Base-by-base conservation (phyloP, 2,888 invertebrate species). In the Mesoligia furuncula region DNA sequence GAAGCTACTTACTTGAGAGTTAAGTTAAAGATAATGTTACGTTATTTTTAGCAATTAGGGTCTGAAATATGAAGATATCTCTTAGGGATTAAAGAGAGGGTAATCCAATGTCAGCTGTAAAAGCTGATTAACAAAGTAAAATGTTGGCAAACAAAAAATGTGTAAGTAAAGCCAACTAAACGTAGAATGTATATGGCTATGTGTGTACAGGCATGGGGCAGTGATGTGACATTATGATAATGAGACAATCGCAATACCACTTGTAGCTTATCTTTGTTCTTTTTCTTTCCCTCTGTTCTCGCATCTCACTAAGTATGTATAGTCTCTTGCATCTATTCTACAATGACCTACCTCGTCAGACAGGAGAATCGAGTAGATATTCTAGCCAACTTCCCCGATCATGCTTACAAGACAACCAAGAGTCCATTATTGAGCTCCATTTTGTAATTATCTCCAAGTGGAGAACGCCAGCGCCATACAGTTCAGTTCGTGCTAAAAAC, bases 401-500 rank as follows among this genome's bases (percentile, higher is more conserved):
- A 62, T 27, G 66, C 51, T 66, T 9, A 64, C 36, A 74, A 62
- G 24, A 45, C 36, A 73, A 61, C 79, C 39, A 70, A 78, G 61
- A 27, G 20, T 45, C 36, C 62, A 62, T 67, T 36, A 67, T 31
- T 62, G 36, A 54, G 54, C 62, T 67, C 79, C 54, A 79, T 74
- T 79, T 79, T 62, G 79, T 79, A 79, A 79, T 79, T 74, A 79
- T 62, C 66, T 67, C 31, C 45, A 20, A 27, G 61, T 67, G 27
- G 27, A 79, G 51, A 67, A 45, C n/a, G 27, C 65, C 51, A 62
- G 79, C 74, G 73, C 85, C 85, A 84, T 84, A 84, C 62, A 65
- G 85, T 39, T 69, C 81, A 67, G 77, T 64, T 80, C 76, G 72
- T 62, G 73, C 69, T 81, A 81, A 80, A 76, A 74, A 79, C 83